Percentiles rank a stretch among this genome's conserved stretches.
Evolutionary conservation across 2,113 vertebrate genomes (phyloP).

Genomic region (Origma solitaria): DNA sequence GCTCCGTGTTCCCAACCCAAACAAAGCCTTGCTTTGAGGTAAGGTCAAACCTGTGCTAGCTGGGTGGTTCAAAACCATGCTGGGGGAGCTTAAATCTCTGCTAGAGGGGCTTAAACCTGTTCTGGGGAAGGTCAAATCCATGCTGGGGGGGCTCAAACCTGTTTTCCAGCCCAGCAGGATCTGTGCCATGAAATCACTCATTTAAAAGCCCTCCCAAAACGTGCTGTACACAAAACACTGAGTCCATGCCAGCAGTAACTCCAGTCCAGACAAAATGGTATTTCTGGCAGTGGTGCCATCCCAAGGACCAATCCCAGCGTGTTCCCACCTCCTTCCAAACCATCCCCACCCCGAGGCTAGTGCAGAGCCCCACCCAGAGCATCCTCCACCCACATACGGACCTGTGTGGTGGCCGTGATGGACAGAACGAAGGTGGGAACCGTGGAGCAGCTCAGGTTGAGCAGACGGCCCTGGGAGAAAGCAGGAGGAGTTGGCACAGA

Average conservation of each 20-base stretch:
- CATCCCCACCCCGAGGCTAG: accelerated
- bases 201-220: background rate
- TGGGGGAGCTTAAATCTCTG: background rate
- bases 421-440: slow-evolving; percentile 97
- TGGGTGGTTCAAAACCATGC: background rate
- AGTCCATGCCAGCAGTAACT: background rate
- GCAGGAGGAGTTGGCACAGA: background rate
- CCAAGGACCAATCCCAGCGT: background rate
- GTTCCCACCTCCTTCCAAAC: background rate
- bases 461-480: slow-evolving; percentile 85
- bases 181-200: background rate
- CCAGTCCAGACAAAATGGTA: background rate
- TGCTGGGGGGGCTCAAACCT: background rate
- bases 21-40: background rate
- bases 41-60: background rate
- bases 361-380: background rate
- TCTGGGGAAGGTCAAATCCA: background rate
- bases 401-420: slow-evolving; percentile 98
- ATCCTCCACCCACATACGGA: background rate
- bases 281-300: background rate
- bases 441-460: slow-evolving; percentile 97
- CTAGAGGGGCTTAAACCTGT: background rate
- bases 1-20: background rate
- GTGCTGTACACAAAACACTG: background rate
- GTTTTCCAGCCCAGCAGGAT: background rate